Evolutionary conservation across 92 coral and sea anemone species (phyloP), one percentile per base, ranked within the genome.

Genomic region (Zoanthus sociatus): DNA sequence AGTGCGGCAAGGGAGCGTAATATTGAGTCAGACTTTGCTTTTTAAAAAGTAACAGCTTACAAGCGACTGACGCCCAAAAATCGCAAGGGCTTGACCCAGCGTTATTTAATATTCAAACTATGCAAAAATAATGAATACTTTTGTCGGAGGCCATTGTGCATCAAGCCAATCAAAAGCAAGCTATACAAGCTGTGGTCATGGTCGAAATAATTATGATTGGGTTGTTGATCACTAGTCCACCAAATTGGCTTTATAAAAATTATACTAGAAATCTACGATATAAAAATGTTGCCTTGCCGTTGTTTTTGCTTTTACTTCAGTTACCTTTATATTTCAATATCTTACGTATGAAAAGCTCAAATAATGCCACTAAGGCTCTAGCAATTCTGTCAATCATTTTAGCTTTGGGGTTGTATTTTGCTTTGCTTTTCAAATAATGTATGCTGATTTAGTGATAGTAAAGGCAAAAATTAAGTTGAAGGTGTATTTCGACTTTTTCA

Each of bases 61-160:
- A 37, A 53, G 85, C 64, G 75, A 81, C 85, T 81, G 85, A 81
- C 85, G 85, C 85, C 85, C 85, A 81, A 78, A 26, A 81, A 81
- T 60, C 74, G 85, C 11, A 18, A 68, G 85, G 85, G 82, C 82
- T 77, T 77, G 82, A 77, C 82, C 82, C 85, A 48, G 61, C 60
- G 85, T 46, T 46, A 81, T 81, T 81, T 67, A 81, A 81, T 81
- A 81, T 81, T 81, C 85, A 81, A 37, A 81, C 46, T 78, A 78
- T 78, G 84, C 71, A 78, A 78, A 78, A 37, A 63, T 61, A 78
- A 78, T 60, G 64, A 58, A 56, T 44, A 46, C 15, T 64, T 21
- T 81, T 47, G 74, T 20, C 47, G 9, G 75, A 81, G 56, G 21
- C 85, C 66, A 81, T 81, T 81, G 85, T 81, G 20, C 26, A 8